Evolutionary conservation across 2,797 vertebrate species (phyloP), one percentile per base, ranked within the genome.

Genomic region (Characodon lateralis): DNA sequence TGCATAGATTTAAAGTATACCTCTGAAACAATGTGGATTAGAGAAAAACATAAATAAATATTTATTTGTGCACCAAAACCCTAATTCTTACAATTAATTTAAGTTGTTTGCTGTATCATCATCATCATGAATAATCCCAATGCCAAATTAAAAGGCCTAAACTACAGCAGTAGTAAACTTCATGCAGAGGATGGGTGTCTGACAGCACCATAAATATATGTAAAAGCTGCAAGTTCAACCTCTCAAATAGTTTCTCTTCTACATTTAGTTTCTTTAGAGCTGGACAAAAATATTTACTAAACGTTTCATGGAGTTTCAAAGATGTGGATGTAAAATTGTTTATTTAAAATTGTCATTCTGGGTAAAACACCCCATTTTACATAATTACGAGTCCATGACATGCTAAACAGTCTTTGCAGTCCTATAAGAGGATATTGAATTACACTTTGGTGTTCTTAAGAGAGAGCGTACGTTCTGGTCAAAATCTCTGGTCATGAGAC

Each of bases 401-500:
- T 46, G 16, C 35, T 75, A 50, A 61, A 71, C 53, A 56, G 72
- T 76, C 61, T 79, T 82, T 87, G 80, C 73, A 79, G 31, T 80
- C 89, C 82, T 72, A 77, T 91, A 88, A 91, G 81, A 85, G 69
- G 84, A 92, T 82, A 89, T 88, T 41, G 9, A 59, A 83, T 88
- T 91, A 92, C 82, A 80, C 81, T 77, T 73, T 78, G 85, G 79
- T 82, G 59, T 74, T 88, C 80, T 86, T 78, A 70, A 87, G 79
- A 80, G 72, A 77, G 41, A 75, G 83, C 74, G 65, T 79, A 71
- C 9, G 2, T 83, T 85, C 81, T 77, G 77, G n/a, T 88, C 73
- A 91, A 93, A 35, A 90, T 91, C 85, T 87, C 71, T 83, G 77
- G 73, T 89, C 86, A 91, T 80, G 78, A 65, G 89, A 79, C 70